Evolutionary conservation across 2,888 invertebrate species (phyloP), one percentile per base, ranked within the genome.

Genomic region (Drosophila kokeensis): DNA sequence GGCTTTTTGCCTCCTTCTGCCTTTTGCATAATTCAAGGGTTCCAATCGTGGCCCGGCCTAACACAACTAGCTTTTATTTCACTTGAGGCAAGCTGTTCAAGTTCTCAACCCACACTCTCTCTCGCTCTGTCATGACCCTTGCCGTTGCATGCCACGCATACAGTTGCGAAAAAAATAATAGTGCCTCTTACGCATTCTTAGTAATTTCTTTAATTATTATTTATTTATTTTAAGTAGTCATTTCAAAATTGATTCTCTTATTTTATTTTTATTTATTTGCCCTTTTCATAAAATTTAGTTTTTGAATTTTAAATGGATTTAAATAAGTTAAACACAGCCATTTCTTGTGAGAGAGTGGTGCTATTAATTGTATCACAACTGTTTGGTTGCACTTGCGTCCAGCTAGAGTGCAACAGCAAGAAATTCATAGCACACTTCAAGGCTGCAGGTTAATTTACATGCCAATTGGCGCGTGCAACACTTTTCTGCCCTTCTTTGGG

Each of bases 341-440:
- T 42, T 21, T 21, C 6, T 0, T 21, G 3, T 2, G 45, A 0
- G 11, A 11, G 11, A 4, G 24, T 45, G 24, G 45, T 15, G 21
- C 45, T 15, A 24, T 24, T 8, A 4, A 0, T 45, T 24, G 15
- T 13, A 8, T 0, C 45, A 24, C 24, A 1, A 15, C 24, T 45
- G 24, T 45, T 1, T 15, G 7, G 24, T 4, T 24, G 69, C 73
- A 55, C 76, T 68, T 76, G 87, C 71, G 87, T 79, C 79, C 79
- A 70, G 71, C 60, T 78, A 58, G 69, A 71, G 70, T 63, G 50
- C 57, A 61, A 65, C 62, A 60, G 50, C 52, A 54, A 60, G 67
- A 71, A 74, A 80, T 86, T n/a, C 82, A 78, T 76, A 67, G 86
- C 86, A 83, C 79, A 89, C 88, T 83, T 85, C 90, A 87, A 87